Conservation (phyloP, 1,140 invertebrate genomes). For the Magallana angulata region DNA sequence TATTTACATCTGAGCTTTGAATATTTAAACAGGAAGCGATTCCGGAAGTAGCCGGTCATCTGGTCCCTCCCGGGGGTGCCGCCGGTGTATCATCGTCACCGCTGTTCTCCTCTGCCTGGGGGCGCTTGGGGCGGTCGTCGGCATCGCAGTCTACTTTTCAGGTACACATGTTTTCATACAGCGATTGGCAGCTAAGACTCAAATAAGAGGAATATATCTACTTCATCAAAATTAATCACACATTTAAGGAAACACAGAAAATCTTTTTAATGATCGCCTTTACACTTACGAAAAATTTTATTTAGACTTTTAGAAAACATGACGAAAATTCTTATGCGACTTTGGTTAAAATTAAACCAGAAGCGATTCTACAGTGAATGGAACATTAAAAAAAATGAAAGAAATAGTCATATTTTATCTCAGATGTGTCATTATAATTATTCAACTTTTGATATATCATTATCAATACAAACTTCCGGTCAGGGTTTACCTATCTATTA, state of each 20-base stretch:
- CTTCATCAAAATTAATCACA: no score
- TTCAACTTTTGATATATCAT: background rate
- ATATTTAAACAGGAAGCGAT: background rate
- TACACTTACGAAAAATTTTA: no score
- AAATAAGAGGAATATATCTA: no score
- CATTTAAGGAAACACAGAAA: no score
- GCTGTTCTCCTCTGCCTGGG: background rate
- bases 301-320: no score
- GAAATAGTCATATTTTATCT: background rate
- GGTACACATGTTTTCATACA: background rate
- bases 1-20: no score
- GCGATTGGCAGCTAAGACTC: no score
- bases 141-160: slow-evolving; percentile 11
- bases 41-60: background rate
- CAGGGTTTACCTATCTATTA: no score
- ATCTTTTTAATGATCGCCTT: no score
- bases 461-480: background rate
- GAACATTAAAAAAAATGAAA: background rate
- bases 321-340: background rate
- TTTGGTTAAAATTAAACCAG: background rate
- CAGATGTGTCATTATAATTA: background rate
- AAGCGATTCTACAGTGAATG: background rate
- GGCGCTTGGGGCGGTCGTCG: background rate
- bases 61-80: background rate
- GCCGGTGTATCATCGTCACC: background rate